phyloP scores from a whole-genome alignment of 2,113 vertebrate species.

The Oxygymnocypris stewartii region DNA sequence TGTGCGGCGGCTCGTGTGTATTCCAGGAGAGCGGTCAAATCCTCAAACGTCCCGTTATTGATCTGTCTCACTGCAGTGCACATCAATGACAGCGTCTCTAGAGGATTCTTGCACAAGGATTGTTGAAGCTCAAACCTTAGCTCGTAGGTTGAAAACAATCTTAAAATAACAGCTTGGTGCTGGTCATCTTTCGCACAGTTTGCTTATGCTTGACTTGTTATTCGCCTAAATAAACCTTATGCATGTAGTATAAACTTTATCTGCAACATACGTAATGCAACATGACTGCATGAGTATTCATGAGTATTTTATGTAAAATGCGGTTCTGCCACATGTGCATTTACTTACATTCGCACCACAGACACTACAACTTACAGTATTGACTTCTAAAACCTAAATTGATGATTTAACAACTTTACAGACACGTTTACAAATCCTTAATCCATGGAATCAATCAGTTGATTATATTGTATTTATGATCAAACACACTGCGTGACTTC shows the following conservation, averaged over 20 bases:
- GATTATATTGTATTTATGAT: neutral
- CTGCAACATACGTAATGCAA: neutral
- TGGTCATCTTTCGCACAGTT: neutral
- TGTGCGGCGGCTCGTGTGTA: slow-evolving; percentile 72
- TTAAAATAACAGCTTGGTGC: slow-evolving; percentile 24
- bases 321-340: neutral
- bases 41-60: slow-evolving; percentile 6
- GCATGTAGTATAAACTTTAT: neutral
- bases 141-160: slow-evolving; percentile 47
- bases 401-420: neutral
- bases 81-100: slow-evolving; percentile 18
- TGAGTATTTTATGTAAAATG: neutral
- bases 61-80: slow-evolving; percentile 12
- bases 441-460: neutral
- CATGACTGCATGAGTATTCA: neutral
- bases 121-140: slow-evolving; percentile 15
- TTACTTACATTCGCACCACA: neutral
- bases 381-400: neutral
- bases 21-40: slow-evolving; percentile 6
- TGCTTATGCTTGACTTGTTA: neutral
- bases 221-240: neutral
- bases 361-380: neutral
- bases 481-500: neutral
- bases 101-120: slow-evolving; percentile 6
- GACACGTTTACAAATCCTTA: neutral